Evolutionary conservation across 2,797 vertebrate genomes (phyloP).

Genomic region (Knipowitschia caucasica): DNA sequence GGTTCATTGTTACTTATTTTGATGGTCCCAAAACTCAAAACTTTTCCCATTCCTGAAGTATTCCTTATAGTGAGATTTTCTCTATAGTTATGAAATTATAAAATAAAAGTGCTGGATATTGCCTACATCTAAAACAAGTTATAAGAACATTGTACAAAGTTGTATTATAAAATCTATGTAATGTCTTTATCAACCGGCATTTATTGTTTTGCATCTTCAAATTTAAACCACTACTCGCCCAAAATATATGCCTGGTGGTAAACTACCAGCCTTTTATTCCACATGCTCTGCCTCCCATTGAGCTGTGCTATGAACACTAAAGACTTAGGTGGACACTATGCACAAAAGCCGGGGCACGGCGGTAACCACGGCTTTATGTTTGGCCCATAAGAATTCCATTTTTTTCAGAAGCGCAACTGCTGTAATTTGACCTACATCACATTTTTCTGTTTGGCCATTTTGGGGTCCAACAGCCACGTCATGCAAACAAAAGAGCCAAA

Average conservation of each 20-base stretch:
- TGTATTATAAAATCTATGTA: no score
- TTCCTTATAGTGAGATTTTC: no score
- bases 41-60: no score
- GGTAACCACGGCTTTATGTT: conserved; percentile 85
- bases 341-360: conserved; percentile 48
- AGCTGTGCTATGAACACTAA: conserved; percentile 36
- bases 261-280: conserved; percentile 35
- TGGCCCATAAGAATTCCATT: conserved; percentile 82
- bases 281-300: conserved; percentile 30
- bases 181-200: no score
- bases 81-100: no score
- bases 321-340: conserved; percentile 39
- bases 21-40: no score
- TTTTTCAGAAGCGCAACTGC: conserved; percentile 81
- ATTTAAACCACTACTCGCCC: conserved; percentile 1
- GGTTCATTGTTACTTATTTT: no score
- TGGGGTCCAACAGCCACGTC: conserved; percentile 87
- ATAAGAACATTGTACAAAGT: no score
- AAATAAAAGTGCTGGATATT: no score
- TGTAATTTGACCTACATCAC: conserved; percentile 93
- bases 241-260: conserved; percentile 25
- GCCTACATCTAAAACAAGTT: no score
- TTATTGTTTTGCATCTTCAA: no score
- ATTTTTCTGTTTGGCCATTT: conserved; percentile 94
- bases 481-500: conserved; percentile 87